Evolutionary conservation across 2,113 vertebrate genomes (phyloP).

Genomic region (Myrmecobius fasciatus): DNA sequence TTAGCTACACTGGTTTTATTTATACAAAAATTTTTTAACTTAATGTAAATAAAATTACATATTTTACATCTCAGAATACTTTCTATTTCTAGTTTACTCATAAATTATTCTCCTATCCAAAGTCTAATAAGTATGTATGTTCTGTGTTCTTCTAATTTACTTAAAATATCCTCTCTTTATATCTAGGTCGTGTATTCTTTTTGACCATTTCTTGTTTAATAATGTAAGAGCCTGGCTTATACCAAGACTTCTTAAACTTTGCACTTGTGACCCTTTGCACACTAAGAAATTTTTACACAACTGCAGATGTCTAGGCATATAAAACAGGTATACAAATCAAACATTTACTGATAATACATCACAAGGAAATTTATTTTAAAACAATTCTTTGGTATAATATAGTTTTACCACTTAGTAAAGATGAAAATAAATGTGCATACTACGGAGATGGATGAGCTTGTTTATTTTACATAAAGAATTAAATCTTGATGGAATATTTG

Average conservation of each 20-base stretch:
- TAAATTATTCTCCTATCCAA: neutral
- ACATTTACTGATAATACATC: no score
- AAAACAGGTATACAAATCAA: no score
- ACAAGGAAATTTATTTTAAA: no score
- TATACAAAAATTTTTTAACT: neutral
- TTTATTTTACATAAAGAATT: no score
- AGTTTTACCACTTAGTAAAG: no score
- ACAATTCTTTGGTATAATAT: no score
- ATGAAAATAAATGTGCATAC: no score
- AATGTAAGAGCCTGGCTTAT: neutral
- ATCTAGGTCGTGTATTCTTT: neutral
- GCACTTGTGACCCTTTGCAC: no score
- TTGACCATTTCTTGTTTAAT: neutral
- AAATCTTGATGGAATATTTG: no score
- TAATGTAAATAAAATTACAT: neutral
- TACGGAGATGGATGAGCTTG: no score
- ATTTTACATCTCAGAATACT: neutral
- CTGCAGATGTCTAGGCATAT: no score
- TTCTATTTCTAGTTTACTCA: neutral
- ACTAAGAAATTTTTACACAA: no score
- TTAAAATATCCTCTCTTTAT: neutral
- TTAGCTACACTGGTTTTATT: neutral
- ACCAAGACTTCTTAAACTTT: neutral
- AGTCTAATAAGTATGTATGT: neutral
- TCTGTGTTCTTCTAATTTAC: neutral